Conservation (phyloP, 1,140 invertebrate species). For the Latrodectus geometricus region DNA sequence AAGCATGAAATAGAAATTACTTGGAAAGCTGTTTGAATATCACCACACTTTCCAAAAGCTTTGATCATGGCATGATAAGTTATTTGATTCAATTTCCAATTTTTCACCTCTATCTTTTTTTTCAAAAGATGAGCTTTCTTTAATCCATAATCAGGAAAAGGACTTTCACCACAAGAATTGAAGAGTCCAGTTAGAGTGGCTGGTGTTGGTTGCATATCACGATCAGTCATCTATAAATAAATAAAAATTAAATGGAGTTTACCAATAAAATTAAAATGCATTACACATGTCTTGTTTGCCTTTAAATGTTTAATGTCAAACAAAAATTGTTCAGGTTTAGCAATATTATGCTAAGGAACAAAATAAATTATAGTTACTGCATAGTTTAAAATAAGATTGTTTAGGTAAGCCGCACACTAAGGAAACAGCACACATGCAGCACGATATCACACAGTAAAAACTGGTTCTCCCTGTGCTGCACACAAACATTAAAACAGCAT, state of each 20-base stretch:
- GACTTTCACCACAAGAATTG: constrained; percentile 87
- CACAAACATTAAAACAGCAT: no score
- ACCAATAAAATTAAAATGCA: no score
- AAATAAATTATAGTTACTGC: no score
- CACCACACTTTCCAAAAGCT: constrained; percentile 85
- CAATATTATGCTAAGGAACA: no score
- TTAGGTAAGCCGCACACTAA: no score
- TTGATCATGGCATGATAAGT: constrained; percentile 92
- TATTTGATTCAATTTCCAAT: constrained; percentile 77
- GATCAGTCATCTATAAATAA: constrained; percentile 78
- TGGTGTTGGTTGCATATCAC: constrained; percentile 76
- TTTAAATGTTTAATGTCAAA: no score
- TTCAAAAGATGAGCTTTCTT: constrained; percentile 76
- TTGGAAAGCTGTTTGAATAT: constrained; percentile 79
- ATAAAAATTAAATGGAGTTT: neutral
- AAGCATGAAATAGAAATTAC: constrained; percentile 18
- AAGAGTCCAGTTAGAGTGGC: constrained; percentile 86
- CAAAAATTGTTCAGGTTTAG: no score
- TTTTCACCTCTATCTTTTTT: constrained; percentile 78
- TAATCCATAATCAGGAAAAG: constrained; percentile 74
- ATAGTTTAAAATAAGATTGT: no score
- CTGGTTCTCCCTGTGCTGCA: no score
- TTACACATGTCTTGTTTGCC: no score
- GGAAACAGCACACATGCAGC: no score
- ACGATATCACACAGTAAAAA: no score